These are phyloP conservation scores for Lepus timidus DNA, from an alignment of 2,113 vertebrate genomes.

Conservation along the genomic window DNA sequence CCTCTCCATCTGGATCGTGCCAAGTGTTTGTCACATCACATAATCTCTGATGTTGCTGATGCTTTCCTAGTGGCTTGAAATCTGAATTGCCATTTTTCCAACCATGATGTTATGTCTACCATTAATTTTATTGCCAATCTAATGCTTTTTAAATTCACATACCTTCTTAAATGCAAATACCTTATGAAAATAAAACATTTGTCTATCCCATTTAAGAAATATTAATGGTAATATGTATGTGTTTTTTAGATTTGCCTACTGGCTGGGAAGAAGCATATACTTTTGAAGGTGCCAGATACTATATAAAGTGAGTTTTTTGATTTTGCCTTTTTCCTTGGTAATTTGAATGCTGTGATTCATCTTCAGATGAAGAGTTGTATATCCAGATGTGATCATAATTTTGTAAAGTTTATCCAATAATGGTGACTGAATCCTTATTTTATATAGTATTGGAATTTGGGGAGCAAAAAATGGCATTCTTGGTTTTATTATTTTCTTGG, in stretches of 20 bases:
- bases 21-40: slow-evolving; percentile 9
- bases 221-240: slow-evolving; percentile 78
- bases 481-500: slow-evolving; percentile 44
- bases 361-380: slow-evolving; percentile 16
- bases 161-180: slow-evolving; percentile 45
- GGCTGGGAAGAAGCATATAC: slow-evolving; percentile 99
- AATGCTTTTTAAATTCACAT: slow-evolving; percentile 16
- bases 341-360: slow-evolving; percentile 47
- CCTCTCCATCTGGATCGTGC: background rate
- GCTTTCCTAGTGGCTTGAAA: slow-evolving; percentile 38
- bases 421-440: background rate
- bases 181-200: slow-evolving; percentile 25
- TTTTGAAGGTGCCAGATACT: slow-evolving; percentile 98
- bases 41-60: slow-evolving; percentile 18
- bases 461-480: background rate
- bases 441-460: slow-evolving; percentile 50
- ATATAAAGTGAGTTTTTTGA: slow-evolving; percentile 95
- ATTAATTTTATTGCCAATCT: background rate
- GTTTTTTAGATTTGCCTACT: slow-evolving; percentile 95
- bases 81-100: slow-evolving; percentile 42
- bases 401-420: background rate
- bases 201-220: slow-evolving; percentile 40
- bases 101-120: background rate
- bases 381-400: background rate
- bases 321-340: slow-evolving; percentile 34